Base-by-base conservation (phyloP, 1,140 invertebrate species). In the Trinorchestia longiramus region DNA sequence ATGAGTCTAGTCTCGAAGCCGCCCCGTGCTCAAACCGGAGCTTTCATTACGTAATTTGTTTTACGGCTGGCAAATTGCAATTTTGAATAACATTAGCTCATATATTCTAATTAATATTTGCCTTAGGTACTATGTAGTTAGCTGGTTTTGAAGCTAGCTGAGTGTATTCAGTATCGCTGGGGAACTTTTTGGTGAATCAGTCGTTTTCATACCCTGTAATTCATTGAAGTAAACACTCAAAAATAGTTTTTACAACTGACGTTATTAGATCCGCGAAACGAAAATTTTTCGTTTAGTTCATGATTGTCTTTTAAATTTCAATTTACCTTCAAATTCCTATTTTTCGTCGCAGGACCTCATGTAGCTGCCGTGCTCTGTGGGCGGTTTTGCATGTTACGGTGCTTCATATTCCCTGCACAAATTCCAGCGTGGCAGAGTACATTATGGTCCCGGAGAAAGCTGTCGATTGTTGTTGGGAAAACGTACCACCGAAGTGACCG, bases 391-490 rank as follows among this genome's bases (percentile, higher is more conserved):
- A 47, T 47, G 36, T 43, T 94, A 17, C 40, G 92, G 92, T 94
- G 41, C 92, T 94, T 44, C 44, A 94, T 94, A 94, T 94, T 94
- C 92, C 43, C 40, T 28, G 47, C 92, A 94, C 92, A 94, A 94
- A 94, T 94, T 94, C 44, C 19, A 43, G 92, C 92, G 44, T 45
- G 92, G 43, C 92, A 44, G 92, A 8, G 43, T 94, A 94, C 92
- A 94, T 94, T 94, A 94, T 94, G 92, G 44, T 42, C 92, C 43
- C 43, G 92, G 92, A 94, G 92, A 94, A 94, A 47, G 92, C 44
- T 94, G 92, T 94, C 92, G 92, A 94, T 94, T 94, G 92, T 94
- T 94, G 92, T 43, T 40, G 43, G 44, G 92, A 47, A 94, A 94
- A 94, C 43, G 43, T 45, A 94, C 92, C 36, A 47, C 92, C 92